Evolutionary conservation across 1,140 invertebrate species (phyloP).

Genomic region (Listronotus oregonensis): DNA sequence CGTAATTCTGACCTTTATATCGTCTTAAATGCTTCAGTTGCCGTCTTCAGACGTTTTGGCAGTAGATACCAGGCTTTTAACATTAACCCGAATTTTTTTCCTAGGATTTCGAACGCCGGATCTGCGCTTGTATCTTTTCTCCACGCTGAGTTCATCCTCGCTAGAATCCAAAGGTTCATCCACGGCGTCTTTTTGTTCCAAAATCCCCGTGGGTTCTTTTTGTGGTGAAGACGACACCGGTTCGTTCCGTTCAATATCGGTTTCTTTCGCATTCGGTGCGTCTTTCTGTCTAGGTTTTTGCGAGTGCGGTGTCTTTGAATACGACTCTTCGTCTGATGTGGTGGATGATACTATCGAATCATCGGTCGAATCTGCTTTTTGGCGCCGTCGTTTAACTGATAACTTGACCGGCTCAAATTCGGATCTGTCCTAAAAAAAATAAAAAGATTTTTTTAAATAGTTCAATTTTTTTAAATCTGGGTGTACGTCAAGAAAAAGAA

Average conservation of each 20-base stretch:
- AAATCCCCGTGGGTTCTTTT: background rate
- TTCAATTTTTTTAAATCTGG: background rate
- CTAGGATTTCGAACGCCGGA: background rate
- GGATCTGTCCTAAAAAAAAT: conserved; percentile 6
- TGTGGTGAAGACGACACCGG: background rate
- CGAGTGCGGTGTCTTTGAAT: background rate
- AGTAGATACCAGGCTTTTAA: background rate
- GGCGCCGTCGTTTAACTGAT: background rate
- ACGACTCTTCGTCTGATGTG: conserved; percentile 5
- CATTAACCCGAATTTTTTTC: conserved; percentile 4
- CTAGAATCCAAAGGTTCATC: background rate
- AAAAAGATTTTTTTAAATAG: background rate
- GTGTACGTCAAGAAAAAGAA: background rate
- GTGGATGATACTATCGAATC: conserved; percentile 9
- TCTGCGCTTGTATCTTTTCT: background rate
- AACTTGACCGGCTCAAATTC: conserved; percentile 2
- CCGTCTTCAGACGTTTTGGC: conserved; percentile 1
- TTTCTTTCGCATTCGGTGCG: background rate
- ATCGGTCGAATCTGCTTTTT: background rate
- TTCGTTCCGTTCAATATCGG: background rate
- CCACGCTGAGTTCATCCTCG: background rate
- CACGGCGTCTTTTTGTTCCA: too few relatives aligned
- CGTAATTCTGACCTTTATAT: background rate
- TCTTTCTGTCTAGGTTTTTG: background rate
- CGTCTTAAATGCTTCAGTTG: background rate